Base-by-base conservation (phyloP, 2,888 invertebrate species). In the Helicoverpa assulta region DNA sequence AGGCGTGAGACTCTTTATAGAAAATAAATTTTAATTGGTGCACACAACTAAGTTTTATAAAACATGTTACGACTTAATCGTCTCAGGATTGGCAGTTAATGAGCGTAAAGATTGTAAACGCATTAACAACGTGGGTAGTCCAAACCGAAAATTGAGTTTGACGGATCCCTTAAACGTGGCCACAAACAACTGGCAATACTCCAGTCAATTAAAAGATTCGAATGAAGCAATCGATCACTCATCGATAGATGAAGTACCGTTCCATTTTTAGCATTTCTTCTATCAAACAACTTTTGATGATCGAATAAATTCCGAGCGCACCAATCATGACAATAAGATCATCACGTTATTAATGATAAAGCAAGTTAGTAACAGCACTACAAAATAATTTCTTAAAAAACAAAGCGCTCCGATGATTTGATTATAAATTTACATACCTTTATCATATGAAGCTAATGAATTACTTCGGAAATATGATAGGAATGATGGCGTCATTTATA, bases 21-120 rank as follows among this genome's bases (percentile, higher is more conserved):
- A 88, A 88, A 89, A 90, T 91, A 90, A 90, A 91, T 89, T 93
- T 92, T 94, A 94, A 94, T 94, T 94, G 92, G 90, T 90, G 89
- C 90, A 90, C 88, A 89, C 89, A 88, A 89, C 89, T 89, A 83
- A 88, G 86, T 90, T 90, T 92, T 90, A 90, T 90, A 91, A 92
- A 91, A 92, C 89, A 90, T 86, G 91, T 92, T 93, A 92, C 91
- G 92, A 91, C 93, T 94, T 94, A 94, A 95, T 94, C 90, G 92
- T 88, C 85, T 83, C 81, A 86, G 90, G 90, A 93, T 92, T 93
- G 92, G 88, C 90, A 89, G 91, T 93, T 93, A 94, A 95, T 94
- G 94, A 94, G 93, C 94, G 94, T 91, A 93, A 94, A 94, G 92
- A 90, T 92, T 89, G 90, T 92, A 92, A 92, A 91, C 83, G 87